phyloP scores from a whole-genome alignment of 2,797 vertebrate genomes.

The Mareca strepera region DNA sequence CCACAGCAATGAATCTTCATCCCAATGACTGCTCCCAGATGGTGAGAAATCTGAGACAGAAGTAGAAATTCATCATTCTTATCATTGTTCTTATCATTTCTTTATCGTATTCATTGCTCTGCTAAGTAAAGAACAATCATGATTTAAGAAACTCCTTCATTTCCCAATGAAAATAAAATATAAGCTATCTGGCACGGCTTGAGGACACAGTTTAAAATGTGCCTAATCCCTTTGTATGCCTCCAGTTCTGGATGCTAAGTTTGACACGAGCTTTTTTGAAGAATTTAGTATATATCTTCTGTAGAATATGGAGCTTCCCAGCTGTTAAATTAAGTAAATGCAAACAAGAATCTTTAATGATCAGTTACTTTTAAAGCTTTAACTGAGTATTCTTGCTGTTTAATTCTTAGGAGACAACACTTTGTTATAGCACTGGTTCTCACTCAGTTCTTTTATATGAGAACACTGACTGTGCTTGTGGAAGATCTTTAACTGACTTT shows the following conservation, averaged over 20 bases:
- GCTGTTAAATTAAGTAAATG: neutral
- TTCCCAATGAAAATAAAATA: neutral
- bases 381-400: neutral
- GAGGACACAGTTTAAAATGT: neutral
- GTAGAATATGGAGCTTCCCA: neutral
- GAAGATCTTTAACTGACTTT: constrained; percentile 45
- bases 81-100: neutral
- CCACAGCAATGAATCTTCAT: neutral
- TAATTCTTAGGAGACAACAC: constrained; percentile 27
- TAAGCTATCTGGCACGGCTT: neutral
- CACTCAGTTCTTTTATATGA: constrained; percentile 3
- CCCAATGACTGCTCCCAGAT: neutral
- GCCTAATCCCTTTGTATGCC: neutral
- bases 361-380: neutral
- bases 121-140: neutral
- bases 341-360: neutral
- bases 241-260: neutral
- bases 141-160: neutral
- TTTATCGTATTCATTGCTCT: neutral
- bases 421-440: neutral
- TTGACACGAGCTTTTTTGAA: neutral
- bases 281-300: neutral
- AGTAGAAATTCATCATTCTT: neutral
- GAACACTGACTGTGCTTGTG: constrained; percentile 16
- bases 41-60: neutral